Percentiles rank a stretch among this genome's conserved stretches.
phyloP scores from a whole-genome alignment of 2,888 invertebrate species.

The Apodemia duryi region DNA sequence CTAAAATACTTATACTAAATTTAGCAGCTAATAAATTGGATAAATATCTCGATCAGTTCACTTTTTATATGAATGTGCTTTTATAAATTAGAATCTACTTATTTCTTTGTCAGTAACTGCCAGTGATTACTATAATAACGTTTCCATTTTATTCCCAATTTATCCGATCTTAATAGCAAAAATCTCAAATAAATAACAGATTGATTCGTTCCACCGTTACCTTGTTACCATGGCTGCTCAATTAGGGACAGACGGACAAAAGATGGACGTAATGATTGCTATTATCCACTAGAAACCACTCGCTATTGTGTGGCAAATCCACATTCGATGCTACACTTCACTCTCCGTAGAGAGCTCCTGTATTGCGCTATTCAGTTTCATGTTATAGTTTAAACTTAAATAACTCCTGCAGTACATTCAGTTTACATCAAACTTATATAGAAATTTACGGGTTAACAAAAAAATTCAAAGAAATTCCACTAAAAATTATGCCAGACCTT shows the following conservation, averaged over 20 bases:
- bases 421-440: too few species aligned
- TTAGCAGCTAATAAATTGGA: too few species aligned
- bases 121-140: neutral
- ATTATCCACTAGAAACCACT: constrained; percentile 42
- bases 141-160: constrained; percentile 39
- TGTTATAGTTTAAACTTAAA: neutral
- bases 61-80: too few species aligned
- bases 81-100: too few species aligned
- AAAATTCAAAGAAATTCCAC: too few species aligned
- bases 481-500: too few species aligned
- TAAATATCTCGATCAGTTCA: too few species aligned
- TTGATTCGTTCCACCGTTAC: constrained; percentile 1
- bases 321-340: neutral
- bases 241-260: constrained; percentile 42
- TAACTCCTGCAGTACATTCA: too few species aligned
- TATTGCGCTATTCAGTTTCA: neutral
- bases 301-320: constrained; percentile 2
- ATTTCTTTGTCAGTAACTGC: neutral
- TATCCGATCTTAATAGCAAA: constrained; percentile 37
- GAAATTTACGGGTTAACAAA: too few species aligned
- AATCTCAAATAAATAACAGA: neutral
- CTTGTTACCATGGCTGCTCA: constrained; percentile 10
- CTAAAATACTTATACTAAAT: too few species aligned
- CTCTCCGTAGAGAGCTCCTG: constrained; percentile 3
- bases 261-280: constrained; percentile 49